Evolutionary conservation across 2,113 vertebrate genomes (phyloP), one percentile per base, ranked within the genome.

Genomic region (Elephantulus edwardii): DNA sequence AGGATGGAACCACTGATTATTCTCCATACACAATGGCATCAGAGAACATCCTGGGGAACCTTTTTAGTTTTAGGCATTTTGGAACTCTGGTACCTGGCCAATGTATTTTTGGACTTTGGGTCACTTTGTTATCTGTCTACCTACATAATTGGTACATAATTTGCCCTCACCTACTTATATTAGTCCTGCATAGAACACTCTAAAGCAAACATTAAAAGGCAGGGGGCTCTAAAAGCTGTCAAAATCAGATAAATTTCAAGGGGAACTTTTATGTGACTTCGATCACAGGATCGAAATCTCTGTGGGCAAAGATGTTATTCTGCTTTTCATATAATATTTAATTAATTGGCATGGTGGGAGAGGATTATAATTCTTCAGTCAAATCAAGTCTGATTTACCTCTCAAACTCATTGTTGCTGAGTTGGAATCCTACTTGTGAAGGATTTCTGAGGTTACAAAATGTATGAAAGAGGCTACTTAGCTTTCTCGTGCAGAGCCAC

Each of bases 141-240:
- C 86, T 40, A 46, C 2, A 71, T 58, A 80, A 88, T 10, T 16
- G 6, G 22, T 56, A 58, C 58, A 60, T 30, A 30, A 48, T 68
- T 52, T 86, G 38, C 77, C 81, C 11, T 83, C 17, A 12, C 52
- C 60, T 89, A 71, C 50, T 17, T 77, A 42, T 38, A 66, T 54
- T n/a, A 88, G 28, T 60, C 48, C 42, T 76, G 9, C 46, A 14
- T 42, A 75, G 72, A 72, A 71, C 35, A 89, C n/a, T 35, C n/a
- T 38, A 38, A 68, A 68, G 22, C 66, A 68, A 68, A 35, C n/a
- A 68, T 17, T 66, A 66, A n/a, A 35, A 17, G n/a, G 46, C 35
- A 70, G 77, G 83, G 22, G 71, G 22, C 46, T 92, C 77, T 80
- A 48, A 78, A 94, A 83, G n/a, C 28, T 71, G 40, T 60, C 72